Percentiles rank a stretch among this genome's conserved stretches.
Evolutionary conservation across 2,113 vertebrate species (phyloP).

Genomic region (Pedetes capensis): DNA sequence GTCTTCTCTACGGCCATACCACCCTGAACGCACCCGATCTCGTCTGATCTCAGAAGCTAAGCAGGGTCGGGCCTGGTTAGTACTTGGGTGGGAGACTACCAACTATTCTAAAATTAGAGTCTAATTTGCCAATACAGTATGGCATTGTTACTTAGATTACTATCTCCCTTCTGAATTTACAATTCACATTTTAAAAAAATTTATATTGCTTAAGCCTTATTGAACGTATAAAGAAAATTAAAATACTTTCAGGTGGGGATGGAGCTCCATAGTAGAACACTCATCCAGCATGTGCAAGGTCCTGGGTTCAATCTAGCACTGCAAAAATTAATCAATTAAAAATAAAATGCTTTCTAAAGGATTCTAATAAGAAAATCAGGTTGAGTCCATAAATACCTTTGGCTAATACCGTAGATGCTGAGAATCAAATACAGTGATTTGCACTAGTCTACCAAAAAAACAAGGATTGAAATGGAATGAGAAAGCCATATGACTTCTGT

Average conservation of each 20-base stretch:
- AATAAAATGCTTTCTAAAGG: too few species aligned
- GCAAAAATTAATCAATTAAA: too few species aligned
- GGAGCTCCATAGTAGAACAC: too few species aligned
- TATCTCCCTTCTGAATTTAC: conserved; percentile 12
- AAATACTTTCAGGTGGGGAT: not conserved
- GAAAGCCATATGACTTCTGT: not conserved
- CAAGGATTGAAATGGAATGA: not conserved
- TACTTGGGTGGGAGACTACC: too few species aligned
- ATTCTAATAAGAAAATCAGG: not conserved
- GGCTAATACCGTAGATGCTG: not conserved
- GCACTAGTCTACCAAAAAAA: not conserved
- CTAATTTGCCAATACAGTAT: not conserved
- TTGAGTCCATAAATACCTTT: not conserved
- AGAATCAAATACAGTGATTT: not conserved
- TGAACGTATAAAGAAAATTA: conserved; percentile 21
- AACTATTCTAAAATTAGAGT: not conserved
- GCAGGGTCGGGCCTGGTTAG: too few species aligned
- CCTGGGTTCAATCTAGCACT: too few species aligned
- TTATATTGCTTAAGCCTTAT: not conserved
- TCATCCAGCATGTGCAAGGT: too few species aligned
- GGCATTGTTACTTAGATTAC: not conserved
- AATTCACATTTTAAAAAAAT: not conserved
- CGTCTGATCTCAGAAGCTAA: too few species aligned
- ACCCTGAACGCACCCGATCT: too few species aligned
- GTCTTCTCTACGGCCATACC: too few species aligned